Evolutionary conservation across 2,888 invertebrate genomes (phyloP).

Genomic region (Nomada ruficornis): DNA sequence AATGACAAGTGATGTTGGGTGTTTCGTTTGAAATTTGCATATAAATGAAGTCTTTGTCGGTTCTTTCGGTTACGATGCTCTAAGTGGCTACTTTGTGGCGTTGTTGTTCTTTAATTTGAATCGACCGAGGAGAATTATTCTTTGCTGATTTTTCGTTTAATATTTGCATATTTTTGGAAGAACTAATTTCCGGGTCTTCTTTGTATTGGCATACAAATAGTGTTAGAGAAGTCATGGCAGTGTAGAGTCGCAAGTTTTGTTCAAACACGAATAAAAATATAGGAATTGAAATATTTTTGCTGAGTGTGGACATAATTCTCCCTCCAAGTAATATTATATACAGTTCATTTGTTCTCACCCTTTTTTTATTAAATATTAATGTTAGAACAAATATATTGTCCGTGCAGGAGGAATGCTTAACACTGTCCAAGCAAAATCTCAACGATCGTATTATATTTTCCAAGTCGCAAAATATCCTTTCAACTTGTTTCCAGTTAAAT

Average conservation of each 20-base stretch:
- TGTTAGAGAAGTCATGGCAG: too few relatives aligned
- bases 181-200: background rate
- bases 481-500: conserved; percentile 1
- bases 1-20: background rate
- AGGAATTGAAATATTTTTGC: too few relatives aligned
- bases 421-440: background rate
- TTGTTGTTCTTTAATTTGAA: conserved; percentile 21
- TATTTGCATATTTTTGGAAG: background rate
- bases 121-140: background rate
- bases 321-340: too few relatives aligned
- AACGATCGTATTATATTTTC: background rate
- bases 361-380: background rate
- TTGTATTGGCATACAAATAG: too few relatives aligned
- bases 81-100: background rate
- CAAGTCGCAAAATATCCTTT: background rate
- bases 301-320: too few relatives aligned
- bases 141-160: too few relatives aligned
- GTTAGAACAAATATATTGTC: background rate
- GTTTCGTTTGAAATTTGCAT: conserved; percentile 30
- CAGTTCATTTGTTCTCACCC: too few relatives aligned
- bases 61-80: background rate
- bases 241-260: too few relatives aligned
- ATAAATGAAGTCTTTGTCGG: conserved; percentile 33
- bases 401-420: background rate
- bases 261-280: too few relatives aligned